Conservation (phyloP, 64 coral and sea anemone genomes). For the Orbicella faveolata region DNA sequence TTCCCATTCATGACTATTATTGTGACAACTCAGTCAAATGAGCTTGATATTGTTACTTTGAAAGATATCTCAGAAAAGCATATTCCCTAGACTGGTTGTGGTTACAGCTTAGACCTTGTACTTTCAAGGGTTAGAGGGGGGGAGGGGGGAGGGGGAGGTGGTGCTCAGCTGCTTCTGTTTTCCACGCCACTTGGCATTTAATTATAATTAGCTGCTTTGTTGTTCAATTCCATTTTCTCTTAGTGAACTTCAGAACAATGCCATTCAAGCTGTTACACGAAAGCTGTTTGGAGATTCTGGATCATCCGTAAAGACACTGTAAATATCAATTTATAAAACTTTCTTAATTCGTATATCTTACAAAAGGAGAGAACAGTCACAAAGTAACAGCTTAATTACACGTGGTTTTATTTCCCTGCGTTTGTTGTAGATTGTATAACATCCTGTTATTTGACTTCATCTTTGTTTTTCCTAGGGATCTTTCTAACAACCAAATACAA, state of each 20-base stretch:
- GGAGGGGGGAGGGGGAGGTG: too few species aligned
- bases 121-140: too few species aligned
- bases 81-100: too few species aligned
- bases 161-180: too few species aligned
- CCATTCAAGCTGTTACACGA: slow-evolving; percentile 41
- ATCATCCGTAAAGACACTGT: neutral
- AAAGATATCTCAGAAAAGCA: too few species aligned
- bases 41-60: too few species aligned
- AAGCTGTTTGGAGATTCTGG: slow-evolving; percentile 54
- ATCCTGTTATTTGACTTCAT: neutral
- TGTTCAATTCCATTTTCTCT: neutral
- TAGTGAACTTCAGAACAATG: slow-evolving; percentile 44
- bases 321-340: neutral
- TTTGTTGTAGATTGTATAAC: too few species aligned
- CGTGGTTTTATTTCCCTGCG: too few species aligned
- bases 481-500: slow-evolving; percentile 59
- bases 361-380: neutral
- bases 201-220: neutral
- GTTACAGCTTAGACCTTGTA: too few species aligned
- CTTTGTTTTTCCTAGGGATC: neutral
- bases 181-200: too few species aligned
- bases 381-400: neutral
- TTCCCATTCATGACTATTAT: too few species aligned
- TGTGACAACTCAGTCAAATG: neutral
- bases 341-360: neutral